A percentile compares a stretch with the other conserved stretches of the same genome.
Evolutionary conservation across 2,797 vertebrate genomes (phyloP).

Genomic region (Toxotes lorentzi): DNA sequence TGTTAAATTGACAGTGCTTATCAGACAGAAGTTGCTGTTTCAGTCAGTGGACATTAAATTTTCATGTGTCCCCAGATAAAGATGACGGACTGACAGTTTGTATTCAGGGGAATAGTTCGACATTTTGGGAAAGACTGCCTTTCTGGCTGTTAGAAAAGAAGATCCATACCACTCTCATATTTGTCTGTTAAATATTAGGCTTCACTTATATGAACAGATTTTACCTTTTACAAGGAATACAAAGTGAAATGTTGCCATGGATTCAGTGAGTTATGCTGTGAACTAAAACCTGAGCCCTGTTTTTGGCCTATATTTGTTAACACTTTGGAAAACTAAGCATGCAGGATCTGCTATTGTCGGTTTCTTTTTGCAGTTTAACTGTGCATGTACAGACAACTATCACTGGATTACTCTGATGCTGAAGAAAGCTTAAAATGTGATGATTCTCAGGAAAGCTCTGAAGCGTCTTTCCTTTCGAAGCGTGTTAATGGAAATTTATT

Average conservation of each 20-base stretch:
- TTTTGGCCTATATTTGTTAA: neutral
- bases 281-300: neutral
- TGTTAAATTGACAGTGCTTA: conserved; percentile 30
- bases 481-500: neutral
- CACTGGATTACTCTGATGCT: neutral
- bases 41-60: conserved; percentile 17
- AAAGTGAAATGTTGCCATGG: neutral
- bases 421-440: too few species aligned
- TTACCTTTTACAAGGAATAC: neutral
- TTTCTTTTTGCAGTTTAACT: neutral
- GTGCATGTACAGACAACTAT: neutral
- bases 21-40: conserved; percentile 34
- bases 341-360: too few species aligned
- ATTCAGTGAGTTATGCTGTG: neutral
- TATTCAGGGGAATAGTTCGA: conserved; percentile 26
- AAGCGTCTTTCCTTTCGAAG: neutral
- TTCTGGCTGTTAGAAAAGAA: neutral
- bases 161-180: neutral
- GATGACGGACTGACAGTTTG: neutral
- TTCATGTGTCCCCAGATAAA: conserved; percentile 20
- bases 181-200: neutral
- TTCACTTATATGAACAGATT: neutral
- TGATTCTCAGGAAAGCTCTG: neutral
- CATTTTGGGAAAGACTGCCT: conserved; percentile 14
- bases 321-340: neutral